phyloP scores from a whole-genome alignment of 2,797 vertebrate species.

The Zalophus californianus region DNA sequence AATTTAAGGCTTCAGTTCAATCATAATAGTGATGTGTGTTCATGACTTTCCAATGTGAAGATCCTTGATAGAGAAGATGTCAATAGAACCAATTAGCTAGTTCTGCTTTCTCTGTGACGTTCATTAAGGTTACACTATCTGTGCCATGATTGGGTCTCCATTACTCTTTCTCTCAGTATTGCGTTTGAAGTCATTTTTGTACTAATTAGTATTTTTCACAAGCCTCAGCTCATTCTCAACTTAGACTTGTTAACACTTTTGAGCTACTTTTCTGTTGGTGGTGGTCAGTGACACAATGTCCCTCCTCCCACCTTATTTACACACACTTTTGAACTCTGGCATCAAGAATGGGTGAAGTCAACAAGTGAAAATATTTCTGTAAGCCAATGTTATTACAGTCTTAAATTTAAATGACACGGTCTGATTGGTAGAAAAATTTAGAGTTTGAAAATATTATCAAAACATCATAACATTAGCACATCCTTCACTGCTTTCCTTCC shows the following conservation, averaged over 20 bases:
- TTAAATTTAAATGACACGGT: conserved; percentile 73
- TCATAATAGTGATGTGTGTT: neutral
- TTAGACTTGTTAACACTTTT: neutral
- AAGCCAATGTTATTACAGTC: conserved; percentile 64
- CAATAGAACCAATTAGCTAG: neutral
- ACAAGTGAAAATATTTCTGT: conserved; percentile 66
- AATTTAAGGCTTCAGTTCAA: neutral
- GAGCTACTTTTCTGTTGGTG: neutral
- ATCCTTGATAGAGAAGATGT: neutral
- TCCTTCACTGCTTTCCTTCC: conserved; percentile 56
- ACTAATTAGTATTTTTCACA: conserved; percentile 5
- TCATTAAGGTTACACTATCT: neutral
- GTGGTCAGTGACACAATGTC: neutral
- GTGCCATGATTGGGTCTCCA: neutral
- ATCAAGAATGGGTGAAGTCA: conserved; percentile 60
- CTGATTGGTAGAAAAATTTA: conserved; percentile 56
- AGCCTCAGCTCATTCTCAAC: neutral
- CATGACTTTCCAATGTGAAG: neutral
- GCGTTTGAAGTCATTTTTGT: conserved; percentile 20
- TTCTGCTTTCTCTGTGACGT: neutral
- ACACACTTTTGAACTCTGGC: conserved; percentile 71
- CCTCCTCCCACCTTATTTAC: conserved; percentile 25
- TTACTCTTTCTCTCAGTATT: neutral
- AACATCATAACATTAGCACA: conserved; percentile 52
- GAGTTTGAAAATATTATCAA: conserved; percentile 63